Evolutionary conservation across 2,797 vertebrate genomes (phyloP), one percentile per base, ranked within the genome.

Genomic region (Setipinna tenuifilis): DNA sequence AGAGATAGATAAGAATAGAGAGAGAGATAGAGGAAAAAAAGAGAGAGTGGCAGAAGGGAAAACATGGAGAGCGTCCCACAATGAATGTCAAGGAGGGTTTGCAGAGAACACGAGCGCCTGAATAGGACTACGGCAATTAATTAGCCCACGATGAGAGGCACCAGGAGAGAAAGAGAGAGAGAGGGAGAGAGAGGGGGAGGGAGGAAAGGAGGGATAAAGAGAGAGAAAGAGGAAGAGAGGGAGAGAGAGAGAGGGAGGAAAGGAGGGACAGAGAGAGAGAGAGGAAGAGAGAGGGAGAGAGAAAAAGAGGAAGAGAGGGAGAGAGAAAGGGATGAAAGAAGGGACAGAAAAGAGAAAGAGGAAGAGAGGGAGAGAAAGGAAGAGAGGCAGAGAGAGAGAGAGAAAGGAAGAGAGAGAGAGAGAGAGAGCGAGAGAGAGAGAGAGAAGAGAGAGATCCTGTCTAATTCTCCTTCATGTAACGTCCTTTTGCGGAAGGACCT

Each of bases 81-180:
- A 92, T 87, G 90, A 90, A 91, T 90, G 92, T 94, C 94, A 93
- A 92, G 93, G 93, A 92, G 93, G 92, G 90, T 93, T 91, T 91
- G 89, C 90, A 88, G 91, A 93, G 91, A 94, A 92, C 91, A 93
- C 90, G 88, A 84, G 87, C 88, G 83, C 82, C 87, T 83, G 88
- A 65, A 89, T 85, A 85, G 57, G 82, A 83, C 82, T 81, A 87
- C 89, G 86, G 84, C 88, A 89, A 93, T 93, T 95, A 94, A 95
- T 96, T 95, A 95, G 92, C 89, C 89, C 89, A 91, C 90, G 88
- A 83, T 88, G 87, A 86, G 91, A 91, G 90, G 89, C 92, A 93
- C 86, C 5, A 35, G 81, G 83, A 58, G 44, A 82, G n/a, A 78
- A 54, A 23, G 65, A 71, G 65, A 16, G 65, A 23, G 17, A 7